Percentiles rank a stretch among this genome's conserved stretches.
Conservation (phyloP, 2,888 invertebrate species). For the Drosophila monieri region DNA sequence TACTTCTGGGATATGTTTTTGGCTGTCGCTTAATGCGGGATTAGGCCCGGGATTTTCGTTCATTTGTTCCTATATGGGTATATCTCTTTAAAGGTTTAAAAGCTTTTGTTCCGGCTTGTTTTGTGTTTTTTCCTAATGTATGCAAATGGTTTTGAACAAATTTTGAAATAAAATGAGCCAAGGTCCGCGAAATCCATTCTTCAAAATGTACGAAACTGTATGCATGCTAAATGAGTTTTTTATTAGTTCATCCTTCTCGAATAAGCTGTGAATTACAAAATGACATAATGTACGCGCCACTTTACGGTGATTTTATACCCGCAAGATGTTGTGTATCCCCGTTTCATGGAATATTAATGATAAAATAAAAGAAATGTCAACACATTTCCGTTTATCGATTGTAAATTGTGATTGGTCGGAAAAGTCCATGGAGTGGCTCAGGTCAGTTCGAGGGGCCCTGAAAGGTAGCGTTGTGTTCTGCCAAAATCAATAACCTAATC, state of each 20-base stretch:
- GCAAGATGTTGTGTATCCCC: not conserved
- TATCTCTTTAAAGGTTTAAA: constrained; percentile 33
- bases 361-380: not conserved
- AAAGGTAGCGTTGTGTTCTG: not conserved
- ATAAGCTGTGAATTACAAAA: constrained; percentile 1
- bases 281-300: not conserved
- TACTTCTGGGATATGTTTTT: constrained; percentile 26
- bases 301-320: not conserved
- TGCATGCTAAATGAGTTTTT: constrained; percentile 4
- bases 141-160: constrained; percentile 26
- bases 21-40: constrained; percentile 30
- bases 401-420: not conserved
- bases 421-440: not conserved
- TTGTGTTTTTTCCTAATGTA: constrained; percentile 25
- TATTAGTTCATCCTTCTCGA: not conserved
- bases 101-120: constrained; percentile 23
- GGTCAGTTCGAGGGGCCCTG: not conserved
- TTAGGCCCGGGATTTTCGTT: constrained; percentile 30
- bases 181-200: constrained; percentile 1
- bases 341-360: not conserved
- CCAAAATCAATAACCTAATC: not conserved
- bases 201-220: constrained; percentile 10
- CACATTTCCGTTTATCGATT: not conserved
- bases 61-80: constrained; percentile 28
- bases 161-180: constrained; percentile 3